A percentile compares a stretch with the other conserved stretches of the same genome.
phyloP scores from a whole-genome alignment of 2,113 vertebrate genomes.

The zebrafish (Danio rerio) region GRCz12tu NC_133195.1:40766501-40767000 shows the following conservation, averaged over 20 bases:
- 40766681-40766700: slow-evolving; percentile 48
- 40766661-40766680: slow-evolving; percentile 46
- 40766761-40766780: not conserved
- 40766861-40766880: no score
- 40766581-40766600: slow-evolving; percentile 52
- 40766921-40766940: no score
- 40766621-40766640: slow-evolving; percentile 36
- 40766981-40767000: no score
- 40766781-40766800: no score
- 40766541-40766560: slow-evolving; percentile 59
- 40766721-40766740: not conserved
- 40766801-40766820: no score
- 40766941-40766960: no score
- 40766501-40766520: slow-evolving; percentile 64
- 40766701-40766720: slow-evolving; percentile 31
- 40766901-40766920: no score
- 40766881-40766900: no score
- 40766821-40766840: no score
- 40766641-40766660: slow-evolving; percentile 56
- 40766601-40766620: slow-evolving; percentile 52
- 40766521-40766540: slow-evolving; percentile 62
- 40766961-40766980: no score
- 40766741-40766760: not conserved
- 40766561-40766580: slow-evolving; percentile 58
- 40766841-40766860: no score